These are phyloP conservation scores for Hippocampus zosterae DNA, from an alignment of 2,113 vertebrate species.

Conservation along the genomic window DNA sequence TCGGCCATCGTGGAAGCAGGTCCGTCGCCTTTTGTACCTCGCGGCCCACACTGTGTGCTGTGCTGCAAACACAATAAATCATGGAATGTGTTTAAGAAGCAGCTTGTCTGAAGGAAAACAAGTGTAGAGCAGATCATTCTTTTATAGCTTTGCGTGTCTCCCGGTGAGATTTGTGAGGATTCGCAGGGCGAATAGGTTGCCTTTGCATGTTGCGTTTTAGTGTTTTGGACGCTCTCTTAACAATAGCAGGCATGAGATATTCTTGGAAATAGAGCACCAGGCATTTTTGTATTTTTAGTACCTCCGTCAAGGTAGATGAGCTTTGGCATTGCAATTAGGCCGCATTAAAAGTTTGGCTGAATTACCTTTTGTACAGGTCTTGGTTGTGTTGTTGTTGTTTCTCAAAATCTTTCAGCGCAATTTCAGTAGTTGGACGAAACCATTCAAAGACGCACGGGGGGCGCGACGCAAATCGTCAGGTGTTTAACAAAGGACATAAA, in stretches of 20 bases:
- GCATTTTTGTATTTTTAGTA: background rate
- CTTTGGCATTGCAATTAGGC: background rate
- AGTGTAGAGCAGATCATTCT: background rate
- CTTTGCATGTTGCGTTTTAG: slow-evolving; percentile 16
- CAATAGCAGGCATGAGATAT: background rate
- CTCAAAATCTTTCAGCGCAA: background rate
- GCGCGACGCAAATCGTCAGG: too few relatives aligned
- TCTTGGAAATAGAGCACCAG: background rate
- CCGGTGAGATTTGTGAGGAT: slow-evolving; percentile 1
- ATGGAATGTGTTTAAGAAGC: background rate
- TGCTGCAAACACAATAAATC: slow-evolving; percentile 3
- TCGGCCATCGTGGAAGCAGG: slow-evolving; percentile 1
- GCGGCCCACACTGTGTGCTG: background rate
- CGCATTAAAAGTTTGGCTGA: background rate
- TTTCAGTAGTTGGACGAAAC: too few relatives aligned
- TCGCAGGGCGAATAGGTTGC: slow-evolving; percentile 4
- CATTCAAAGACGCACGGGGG: too few relatives aligned
- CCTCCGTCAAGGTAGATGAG: background rate
- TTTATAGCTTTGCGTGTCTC: slow-evolving; percentile 22
- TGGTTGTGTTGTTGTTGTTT: background rate
- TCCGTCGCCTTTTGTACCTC: background rate
- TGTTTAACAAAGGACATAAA: too few relatives aligned
- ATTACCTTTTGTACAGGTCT: background rate
- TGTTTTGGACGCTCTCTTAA: slow-evolving; percentile 16
- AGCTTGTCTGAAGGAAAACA: background rate